Base-by-base conservation (phyloP, 2,113 vertebrate genomes). In the Oceanites oceanicus region DNA sequence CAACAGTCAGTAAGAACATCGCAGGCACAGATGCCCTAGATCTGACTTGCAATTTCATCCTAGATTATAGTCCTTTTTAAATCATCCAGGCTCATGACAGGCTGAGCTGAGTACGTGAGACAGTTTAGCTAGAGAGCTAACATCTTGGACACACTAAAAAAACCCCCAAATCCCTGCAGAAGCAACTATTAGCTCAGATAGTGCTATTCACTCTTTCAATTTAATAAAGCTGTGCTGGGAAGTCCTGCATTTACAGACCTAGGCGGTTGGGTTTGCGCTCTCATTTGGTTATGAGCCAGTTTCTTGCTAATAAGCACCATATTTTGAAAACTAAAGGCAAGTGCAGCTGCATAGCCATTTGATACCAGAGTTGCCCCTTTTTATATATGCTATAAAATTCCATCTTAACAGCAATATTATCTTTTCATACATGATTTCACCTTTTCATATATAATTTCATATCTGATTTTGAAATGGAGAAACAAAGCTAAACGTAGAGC, bases 31-130 rank as follows among this genome's bases (percentile, higher is more conserved):
- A 93, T 94, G 88, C 83, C 92, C 91, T 87, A 75, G 84, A 87
- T 96, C 66, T 92, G 88, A 87, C 86, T 95, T 68, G 77, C 70
- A 78, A 66, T 91, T 95, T 79, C 80, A 87, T 79, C 62, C 62
- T 62, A 66, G 76, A 44, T 94, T 93, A 87, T 36, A 76, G 63
- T 11, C 56, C 80, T 87, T 96, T 91, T 53, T 10, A 93, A 91
- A 74, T 71, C 73, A 87, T 49, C n/a, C 91, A 79, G 53, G 59
- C 58, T 87, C 49, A 82, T 77, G 77, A 65, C 38, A 70, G 73
- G 15, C 56, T 92, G 76, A 87, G 58, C 62, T 87, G 73, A 12
- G 29, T 21, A 18, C 29, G 7, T 85, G 72, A 75, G 36, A 63
- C 52, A 81, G 71, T 79, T 86, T 76, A 92, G 38, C 29, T 29